Conservation (phyloP, 2,888 invertebrate species). For the Aspidapion aeneum region DNA sequence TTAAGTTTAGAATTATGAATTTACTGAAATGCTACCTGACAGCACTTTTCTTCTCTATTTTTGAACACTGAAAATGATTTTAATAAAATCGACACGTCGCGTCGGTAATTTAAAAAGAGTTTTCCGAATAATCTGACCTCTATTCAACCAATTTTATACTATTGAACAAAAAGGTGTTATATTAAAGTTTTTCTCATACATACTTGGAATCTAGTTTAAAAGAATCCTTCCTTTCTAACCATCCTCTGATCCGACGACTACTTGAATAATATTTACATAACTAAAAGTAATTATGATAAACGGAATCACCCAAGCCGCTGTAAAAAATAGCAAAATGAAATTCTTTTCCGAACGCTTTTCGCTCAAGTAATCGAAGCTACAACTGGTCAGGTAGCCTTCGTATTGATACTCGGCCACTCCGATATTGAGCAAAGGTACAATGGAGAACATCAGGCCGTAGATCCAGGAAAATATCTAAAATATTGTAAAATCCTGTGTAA, state of each 20-base stretch:
- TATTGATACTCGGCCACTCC: slow-evolving; percentile 76
- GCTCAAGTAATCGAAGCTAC: slow-evolving; percentile 82
- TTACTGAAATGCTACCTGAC: too few relatives aligned
- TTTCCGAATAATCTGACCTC: too few relatives aligned
- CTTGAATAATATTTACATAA: slow-evolving; percentile 66
- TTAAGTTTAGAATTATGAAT: too few relatives aligned
- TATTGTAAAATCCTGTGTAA: too few relatives aligned
- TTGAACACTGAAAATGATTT: too few relatives aligned
- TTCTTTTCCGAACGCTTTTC: slow-evolving; percentile 57
- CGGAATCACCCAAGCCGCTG: slow-evolving; percentile 73
- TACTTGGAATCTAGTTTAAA: background rate
- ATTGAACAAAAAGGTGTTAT: too few relatives aligned
- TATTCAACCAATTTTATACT: too few relatives aligned
- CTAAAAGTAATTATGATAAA: slow-evolving; percentile 67
- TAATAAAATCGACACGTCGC: too few relatives aligned
- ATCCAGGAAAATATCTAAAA: slow-evolving; percentile 60
- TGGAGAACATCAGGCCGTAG: slow-evolving; percentile 66
- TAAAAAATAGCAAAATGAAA: slow-evolving; percentile 73
- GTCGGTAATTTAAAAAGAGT: too few relatives aligned
- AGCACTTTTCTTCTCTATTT: too few relatives aligned
- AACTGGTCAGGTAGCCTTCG: slow-evolving; percentile 80
- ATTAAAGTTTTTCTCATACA: too few relatives aligned
- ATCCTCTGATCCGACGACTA: slow-evolving; percentile 48
- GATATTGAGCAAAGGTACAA: slow-evolving; percentile 65
- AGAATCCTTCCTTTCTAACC: background rate